Conservation (phyloP, 2,888 invertebrate species). For the Sphaeridia pumilis region DNA sequence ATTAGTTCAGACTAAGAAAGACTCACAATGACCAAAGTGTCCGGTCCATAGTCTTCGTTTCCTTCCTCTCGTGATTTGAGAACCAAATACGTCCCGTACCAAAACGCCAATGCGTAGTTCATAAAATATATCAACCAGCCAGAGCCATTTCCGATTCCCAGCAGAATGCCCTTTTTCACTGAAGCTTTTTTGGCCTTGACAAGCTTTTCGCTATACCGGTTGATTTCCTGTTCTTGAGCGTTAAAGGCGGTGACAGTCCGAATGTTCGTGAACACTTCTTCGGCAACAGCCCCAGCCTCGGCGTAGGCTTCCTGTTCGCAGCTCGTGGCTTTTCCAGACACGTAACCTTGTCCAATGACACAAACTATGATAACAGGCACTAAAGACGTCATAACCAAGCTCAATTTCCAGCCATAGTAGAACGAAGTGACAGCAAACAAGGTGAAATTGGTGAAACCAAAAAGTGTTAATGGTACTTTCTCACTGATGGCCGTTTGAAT, state of each 20-base stretch:
- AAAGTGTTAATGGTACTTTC: slow-evolving; percentile 42
- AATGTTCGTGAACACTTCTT: slow-evolving; percentile 37
- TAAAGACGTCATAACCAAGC: slow-evolving; percentile 45
- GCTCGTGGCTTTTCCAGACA: slow-evolving; percentile 25
- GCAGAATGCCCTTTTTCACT: slow-evolving; percentile 11
- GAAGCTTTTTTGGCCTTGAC: slow-evolving; percentile 22
- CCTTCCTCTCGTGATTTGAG: slow-evolving; percentile 24
- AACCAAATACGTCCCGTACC: slow-evolving; percentile 55
- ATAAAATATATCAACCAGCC: slow-evolving; percentile 43
- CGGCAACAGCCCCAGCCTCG: slow-evolving; percentile 35
- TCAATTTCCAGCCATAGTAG: slow-evolving; percentile 45
- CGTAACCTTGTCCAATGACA: slow-evolving; percentile 7
- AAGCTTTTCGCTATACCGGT: slow-evolving; percentile 39
- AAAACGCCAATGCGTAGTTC: slow-evolving; percentile 67
- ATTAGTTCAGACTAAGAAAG: too few species aligned
- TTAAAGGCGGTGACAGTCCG: slow-evolving; percentile 37
- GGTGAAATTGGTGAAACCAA: slow-evolving; percentile 40
- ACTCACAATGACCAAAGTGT: slow-evolving; percentile 30
- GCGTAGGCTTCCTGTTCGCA: slow-evolving; percentile 42
- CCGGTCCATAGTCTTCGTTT: slow-evolving; percentile 26
- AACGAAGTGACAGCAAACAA: slow-evolving; percentile 43
- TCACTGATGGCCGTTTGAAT: slow-evolving; percentile 44
- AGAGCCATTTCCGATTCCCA: slow-evolving; percentile 23
- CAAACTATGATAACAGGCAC: slow-evolving; percentile 42
- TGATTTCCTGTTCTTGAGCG: slow-evolving; percentile 36